Base-by-base conservation (phyloP, 2,888 invertebrate genomes). In the Leptura quadrifasciata region DNA sequence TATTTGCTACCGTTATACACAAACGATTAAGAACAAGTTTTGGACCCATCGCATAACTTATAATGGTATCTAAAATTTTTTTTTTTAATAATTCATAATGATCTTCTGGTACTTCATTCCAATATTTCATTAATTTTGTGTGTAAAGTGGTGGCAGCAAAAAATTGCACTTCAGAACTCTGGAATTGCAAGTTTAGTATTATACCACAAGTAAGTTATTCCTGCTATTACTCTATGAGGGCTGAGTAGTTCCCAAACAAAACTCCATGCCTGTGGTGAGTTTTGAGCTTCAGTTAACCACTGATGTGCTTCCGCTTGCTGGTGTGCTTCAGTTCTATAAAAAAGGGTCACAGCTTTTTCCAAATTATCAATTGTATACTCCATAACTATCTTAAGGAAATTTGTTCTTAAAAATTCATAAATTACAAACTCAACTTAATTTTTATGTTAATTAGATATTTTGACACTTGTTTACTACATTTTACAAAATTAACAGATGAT, bases 91-190 rank as follows among this genome's bases (percentile, higher is more conserved):
- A 93, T 76, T 94, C 93, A 88, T 96, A 94, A 85, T 95, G 95
- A 77, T 94, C 94, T 65, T 91, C 91, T 9, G 97, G 97, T 27
- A 98, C 92, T 90, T 97, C 97, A 86, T 93, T 91, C 96, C 97
- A 98, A 86, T 94, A 94, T 86, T 96, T 94, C 83, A 96, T 93
- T 68, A 98, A 92, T 89, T 98, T 98, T 0, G 94, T 93, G 85
- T 98, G 96, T 21, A 98, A 89, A 27, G 97, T 97, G 64, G 95
- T 95, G 4, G 98, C 98, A 72, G 95, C 98, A 91, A 96, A 98
- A 90, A 97, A 98, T 89, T 98, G 97, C 39, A 97, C 95, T 90
- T 97, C 97, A 80, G 94, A 94, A 73, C 93, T 92, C 96, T 97
- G 52, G 47, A 65, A 65, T 65, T 20, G 10, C 21, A 65, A 54